Conservation (phyloP, 2,113 vertebrate genomes). For the Cyrtonyx montezumae region DNA sequence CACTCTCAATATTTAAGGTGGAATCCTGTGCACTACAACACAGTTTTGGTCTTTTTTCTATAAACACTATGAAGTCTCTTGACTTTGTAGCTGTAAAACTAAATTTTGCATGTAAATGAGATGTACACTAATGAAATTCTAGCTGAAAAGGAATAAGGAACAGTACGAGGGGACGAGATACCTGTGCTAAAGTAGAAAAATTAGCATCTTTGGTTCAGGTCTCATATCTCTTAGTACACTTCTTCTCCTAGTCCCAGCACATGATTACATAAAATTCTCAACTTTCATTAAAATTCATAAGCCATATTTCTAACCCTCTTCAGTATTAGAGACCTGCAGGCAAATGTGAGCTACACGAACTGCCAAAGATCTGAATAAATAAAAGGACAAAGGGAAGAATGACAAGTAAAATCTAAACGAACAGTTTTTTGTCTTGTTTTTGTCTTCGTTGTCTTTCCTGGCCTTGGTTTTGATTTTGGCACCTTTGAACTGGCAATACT, state of each 20-base stretch:
- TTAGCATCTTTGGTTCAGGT: background rate
- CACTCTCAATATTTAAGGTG: background rate
- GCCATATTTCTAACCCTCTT: background rate
- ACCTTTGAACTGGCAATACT: background rate
- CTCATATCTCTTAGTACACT: background rate
- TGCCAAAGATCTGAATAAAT: background rate
- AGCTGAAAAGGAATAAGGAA: background rate
- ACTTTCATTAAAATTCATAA: slow-evolving; percentile 46
- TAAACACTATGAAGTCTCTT: background rate
- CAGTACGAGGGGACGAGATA: background rate
- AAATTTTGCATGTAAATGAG: background rate
- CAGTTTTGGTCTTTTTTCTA: background rate
- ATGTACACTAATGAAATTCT: background rate
- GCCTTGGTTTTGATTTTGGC: background rate
- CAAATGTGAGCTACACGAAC: background rate
- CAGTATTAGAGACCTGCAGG: background rate
- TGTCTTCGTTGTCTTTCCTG: background rate
- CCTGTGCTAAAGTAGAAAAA: background rate
- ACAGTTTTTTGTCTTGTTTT: background rate
- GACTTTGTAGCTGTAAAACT: background rate
- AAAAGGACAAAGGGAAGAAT: background rate
- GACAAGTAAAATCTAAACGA: background rate
- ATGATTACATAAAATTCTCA: slow-evolving; percentile 32
- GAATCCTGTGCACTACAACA: background rate
- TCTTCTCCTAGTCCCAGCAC: background rate